A percentile compares a stretch with the other conserved stretches of the same genome.
Conservation (phyloP, 2,888 invertebrate genomes). For the Linnaemya vulpina region DNA sequence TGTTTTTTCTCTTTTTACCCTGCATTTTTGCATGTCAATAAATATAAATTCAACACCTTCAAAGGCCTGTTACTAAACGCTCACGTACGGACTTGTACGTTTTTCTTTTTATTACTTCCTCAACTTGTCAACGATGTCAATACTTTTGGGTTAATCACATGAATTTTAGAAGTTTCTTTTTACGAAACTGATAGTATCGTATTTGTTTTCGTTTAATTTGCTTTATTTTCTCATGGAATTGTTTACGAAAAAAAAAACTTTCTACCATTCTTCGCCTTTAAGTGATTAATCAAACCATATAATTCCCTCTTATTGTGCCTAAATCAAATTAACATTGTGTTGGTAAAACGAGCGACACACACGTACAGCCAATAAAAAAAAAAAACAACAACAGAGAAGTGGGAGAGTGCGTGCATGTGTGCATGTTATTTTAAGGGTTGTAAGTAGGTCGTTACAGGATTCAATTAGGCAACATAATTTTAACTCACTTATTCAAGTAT, state of each 20-base stretch:
- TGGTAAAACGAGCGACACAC: not conserved
- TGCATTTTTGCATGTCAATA: not conserved
- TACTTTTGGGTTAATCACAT: not conserved
- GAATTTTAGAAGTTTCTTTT: not conserved
- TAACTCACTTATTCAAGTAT: conserved; percentile 27
- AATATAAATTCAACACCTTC: not conserved
- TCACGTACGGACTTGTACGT: not conserved
- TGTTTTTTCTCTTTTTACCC: not conserved
- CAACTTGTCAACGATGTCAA: not conserved
- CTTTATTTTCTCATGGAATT: not conserved
- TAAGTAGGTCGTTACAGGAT: conserved; percentile 43
- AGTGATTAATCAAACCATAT: conserved; percentile 68
- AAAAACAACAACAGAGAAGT: no score
- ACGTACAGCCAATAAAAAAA: not conserved
- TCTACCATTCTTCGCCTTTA: conserved; percentile 24
- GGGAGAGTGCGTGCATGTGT: not conserved
- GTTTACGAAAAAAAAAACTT: not conserved
- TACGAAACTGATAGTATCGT: not conserved
- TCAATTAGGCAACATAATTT: conserved; percentile 21
- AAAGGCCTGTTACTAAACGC: no score
- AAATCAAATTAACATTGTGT: conserved; percentile 57
- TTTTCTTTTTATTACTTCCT: not conserved
- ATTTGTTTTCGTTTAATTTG: conserved; percentile 1
- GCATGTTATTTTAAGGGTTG: conserved; percentile 43
- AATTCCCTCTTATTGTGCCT: conserved; percentile 52